A percentile compares a stretch with the other conserved stretches of the same genome.
phyloP scores from a whole-genome alignment of 2,888 invertebrate genomes.

The Orchesella flavescens region DNA sequence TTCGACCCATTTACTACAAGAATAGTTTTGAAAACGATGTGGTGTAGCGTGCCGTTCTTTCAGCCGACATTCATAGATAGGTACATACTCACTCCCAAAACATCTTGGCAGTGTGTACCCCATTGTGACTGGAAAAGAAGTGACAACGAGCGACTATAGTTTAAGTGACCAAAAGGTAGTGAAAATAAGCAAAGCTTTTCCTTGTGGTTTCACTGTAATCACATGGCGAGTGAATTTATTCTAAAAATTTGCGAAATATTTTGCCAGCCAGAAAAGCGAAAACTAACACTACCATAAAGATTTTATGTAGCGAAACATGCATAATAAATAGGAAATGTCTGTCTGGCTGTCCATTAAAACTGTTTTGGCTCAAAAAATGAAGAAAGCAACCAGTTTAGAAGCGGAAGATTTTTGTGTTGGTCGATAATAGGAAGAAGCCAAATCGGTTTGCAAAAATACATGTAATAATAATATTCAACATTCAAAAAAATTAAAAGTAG shows the following conservation, averaged over 20 bases:
- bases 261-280: neutral
- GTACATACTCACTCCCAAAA: neutral
- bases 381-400: too few relatives aligned
- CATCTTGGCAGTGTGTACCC: neutral
- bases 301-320: conserved; percentile 6
- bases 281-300: neutral
- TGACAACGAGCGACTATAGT: neutral
- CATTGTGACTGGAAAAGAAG: neutral
- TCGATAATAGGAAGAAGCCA: too few relatives aligned
- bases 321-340: neutral
- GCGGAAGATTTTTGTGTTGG: neutral
- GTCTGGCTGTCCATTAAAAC: neutral
- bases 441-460: too few relatives aligned
- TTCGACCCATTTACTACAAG: conserved; percentile 55
- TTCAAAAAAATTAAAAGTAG: too few relatives aligned
- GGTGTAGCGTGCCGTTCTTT: neutral
- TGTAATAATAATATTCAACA: too few relatives aligned
- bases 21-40: conserved; percentile 40
- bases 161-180: conserved; percentile 33
- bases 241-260: conserved; percentile 55
- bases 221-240: conserved; percentile 44
- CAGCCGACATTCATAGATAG: neutral
- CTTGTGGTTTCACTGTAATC: conserved; percentile 45
- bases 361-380: neutral
- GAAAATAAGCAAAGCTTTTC: neutral